Percentiles rank a stretch among this genome's conserved stretches.
phyloP scores from a whole-genome alignment of 2,888 invertebrate genomes.

The Pyrrhia umbra region DNA sequence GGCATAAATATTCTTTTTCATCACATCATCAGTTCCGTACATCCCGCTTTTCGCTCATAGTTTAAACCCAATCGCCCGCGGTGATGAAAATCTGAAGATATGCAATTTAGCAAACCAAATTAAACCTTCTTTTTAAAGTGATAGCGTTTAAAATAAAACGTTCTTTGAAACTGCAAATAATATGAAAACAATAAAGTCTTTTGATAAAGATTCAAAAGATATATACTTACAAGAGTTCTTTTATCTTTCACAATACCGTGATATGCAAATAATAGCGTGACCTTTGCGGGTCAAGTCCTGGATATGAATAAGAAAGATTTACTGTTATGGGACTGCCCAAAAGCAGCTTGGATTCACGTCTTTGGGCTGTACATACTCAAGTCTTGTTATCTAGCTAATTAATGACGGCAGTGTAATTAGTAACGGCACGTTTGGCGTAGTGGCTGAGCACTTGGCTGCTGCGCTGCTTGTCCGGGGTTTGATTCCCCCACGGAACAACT shows the following conservation, averaged over 20 bases:
- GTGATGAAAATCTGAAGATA: conserved; percentile 54
- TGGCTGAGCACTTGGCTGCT: too few relatives aligned
- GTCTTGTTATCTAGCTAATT: too few relatives aligned
- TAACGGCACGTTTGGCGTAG: too few relatives aligned
- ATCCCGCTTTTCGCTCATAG: neutral
- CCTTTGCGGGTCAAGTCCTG: conserved; percentile 43
- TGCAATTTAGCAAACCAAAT: conserved; percentile 9
- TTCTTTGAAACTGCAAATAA: conserved; percentile 17
- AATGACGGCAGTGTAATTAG: too few relatives aligned
- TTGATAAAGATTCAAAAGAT: conserved; percentile 22
- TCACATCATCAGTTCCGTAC: too few relatives aligned
- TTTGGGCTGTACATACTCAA: neutral
- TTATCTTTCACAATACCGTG: conserved; percentile 51
- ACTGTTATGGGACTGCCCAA: neutral
- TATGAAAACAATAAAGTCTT: conserved; percentile 45
- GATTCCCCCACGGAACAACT: too few relatives aligned
- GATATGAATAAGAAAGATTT: neutral
- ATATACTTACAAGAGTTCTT: conserved; percentile 29
- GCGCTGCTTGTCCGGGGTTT: too few relatives aligned
- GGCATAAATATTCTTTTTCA: too few relatives aligned
- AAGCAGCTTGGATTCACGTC: neutral
- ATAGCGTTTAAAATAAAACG: conserved; percentile 19
- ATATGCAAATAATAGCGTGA: conserved; percentile 57
- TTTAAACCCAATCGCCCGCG: conserved; percentile 29
- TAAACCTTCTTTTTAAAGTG: conserved; percentile 11